These are phyloP conservation scores for Desoria tigrina DNA, from an alignment of 2,888 invertebrate genomes.

Conservation along the genomic window DNA sequence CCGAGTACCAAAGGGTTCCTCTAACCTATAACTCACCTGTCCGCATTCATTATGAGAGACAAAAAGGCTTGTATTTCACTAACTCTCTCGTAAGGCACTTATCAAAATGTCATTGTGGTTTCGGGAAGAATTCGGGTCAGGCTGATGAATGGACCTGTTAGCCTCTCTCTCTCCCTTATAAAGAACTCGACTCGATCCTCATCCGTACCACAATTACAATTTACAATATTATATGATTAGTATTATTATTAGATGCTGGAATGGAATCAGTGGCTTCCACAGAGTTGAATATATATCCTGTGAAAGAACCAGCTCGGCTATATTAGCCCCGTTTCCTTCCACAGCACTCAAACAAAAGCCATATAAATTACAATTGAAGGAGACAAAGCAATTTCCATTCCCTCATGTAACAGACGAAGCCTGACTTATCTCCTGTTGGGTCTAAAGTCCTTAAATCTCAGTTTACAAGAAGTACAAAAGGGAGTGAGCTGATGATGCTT, in stretches of 20 bases:
- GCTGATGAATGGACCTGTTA: conserved; percentile 18
- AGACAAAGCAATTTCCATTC: conserved; percentile 10
- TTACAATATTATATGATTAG: too few species aligned
- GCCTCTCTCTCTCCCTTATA: background rate
- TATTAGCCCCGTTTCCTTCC: too few species aligned
- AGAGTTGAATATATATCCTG: too few species aligned
- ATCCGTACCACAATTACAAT: too few species aligned
- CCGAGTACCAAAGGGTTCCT: conserved; percentile 1
- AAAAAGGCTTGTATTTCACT: conserved; percentile 16
- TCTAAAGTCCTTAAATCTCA: conserved; percentile 7
- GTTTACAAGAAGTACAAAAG: conserved; percentile 5
- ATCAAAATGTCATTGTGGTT: conserved; percentile 14
- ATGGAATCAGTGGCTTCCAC: too few species aligned
- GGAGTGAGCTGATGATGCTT: conserved; percentile 6
- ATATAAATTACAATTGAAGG: conserved; percentile 17
- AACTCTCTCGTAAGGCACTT: conserved; percentile 9
- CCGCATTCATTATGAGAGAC: conserved; percentile 21
- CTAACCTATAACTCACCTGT: conserved; percentile 22
- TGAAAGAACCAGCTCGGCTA: too few species aligned
- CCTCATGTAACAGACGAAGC: background rate
- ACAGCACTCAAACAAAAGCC: conserved; percentile 8
- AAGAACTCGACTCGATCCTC: too few species aligned
- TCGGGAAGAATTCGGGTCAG: background rate
- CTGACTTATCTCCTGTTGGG: conserved; percentile 6
- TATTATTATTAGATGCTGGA: too few species aligned